Base-by-base conservation (phyloP, 2,888 invertebrate genomes). In the Drosophila cyrtoloma region DNA sequence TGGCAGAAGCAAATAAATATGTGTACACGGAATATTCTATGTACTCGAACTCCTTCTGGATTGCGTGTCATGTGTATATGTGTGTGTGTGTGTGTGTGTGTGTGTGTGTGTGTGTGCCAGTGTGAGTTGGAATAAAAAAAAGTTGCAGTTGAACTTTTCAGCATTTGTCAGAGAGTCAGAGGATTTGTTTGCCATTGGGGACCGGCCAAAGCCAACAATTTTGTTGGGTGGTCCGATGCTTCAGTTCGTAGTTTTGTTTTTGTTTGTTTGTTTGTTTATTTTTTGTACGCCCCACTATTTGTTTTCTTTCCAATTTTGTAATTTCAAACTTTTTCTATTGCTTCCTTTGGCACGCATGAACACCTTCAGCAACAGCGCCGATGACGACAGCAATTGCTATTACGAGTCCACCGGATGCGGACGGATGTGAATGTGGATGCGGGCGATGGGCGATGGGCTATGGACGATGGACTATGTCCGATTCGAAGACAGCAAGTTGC, bases 221-320 rank as follows among this genome's bases (percentile, higher is more conserved):
- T 79, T 71, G 72, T 64, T 65, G 55, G 84, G 53, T 62, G 63
- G 44, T 65, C 67, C 60, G 59, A 26, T 52, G 57, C 47, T 64
- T 42, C 39, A 42, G 47, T 52, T 52, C 50, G 55, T 67, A 68
- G 66, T 78, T 74, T 61, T 62, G 44, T 61, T 71, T 67, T 66
- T 69, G 64, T 71, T 70, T 30, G 28, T 51, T 51, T 19, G 28
- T 51, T 67, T 53, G 56, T 59, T 66, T 70, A 16, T 47, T 69
- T 89, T 77, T 58, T 69, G 71, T 70, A 75, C 73, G 74, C 74
- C 81, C 79, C 81, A 85, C 90, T 86, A 89, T 90, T 86, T 86
- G 86, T 86, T 86, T 86, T 86, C 86, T 86, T 86, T 90, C 86
- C 86, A 86, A 86, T 86, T 86, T 90, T 86, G 90, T 86, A 86